Base-by-base conservation (phyloP, 1,140 invertebrate genomes). In the Radopholus similis region DNA sequence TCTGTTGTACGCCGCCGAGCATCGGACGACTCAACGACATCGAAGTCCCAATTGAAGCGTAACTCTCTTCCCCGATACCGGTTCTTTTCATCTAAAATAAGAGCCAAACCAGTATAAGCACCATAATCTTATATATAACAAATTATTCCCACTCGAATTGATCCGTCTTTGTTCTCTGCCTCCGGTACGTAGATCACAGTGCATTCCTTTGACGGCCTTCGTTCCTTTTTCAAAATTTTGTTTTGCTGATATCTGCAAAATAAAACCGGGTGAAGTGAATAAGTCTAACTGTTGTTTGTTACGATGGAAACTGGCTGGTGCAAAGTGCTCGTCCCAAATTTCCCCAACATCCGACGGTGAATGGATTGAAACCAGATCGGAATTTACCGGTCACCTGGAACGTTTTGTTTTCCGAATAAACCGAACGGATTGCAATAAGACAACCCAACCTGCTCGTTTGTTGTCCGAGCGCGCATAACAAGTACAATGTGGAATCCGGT, bases 401-500 rank as follows among this genome's bases (percentile, higher is more conserved):
- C 30, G 13, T 38, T 1, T 11, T 9, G 37, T 2, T 30, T 2
- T 23, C 5, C 15, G 18, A 67, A n/a, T 71, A 59, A 73, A 26
- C 5, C 1, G 64, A 74, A 65, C 23, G 15, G 23, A 5, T 66
- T 9, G 21, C 42, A 54, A 35, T 35, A 58, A 59, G 13, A 18
- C 38, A n/a, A n/a, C n/a, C n/a, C n/a, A n/a, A 88, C 87, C 87
- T 99, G 95, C 86, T 99, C 96, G 86, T 99, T 99, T 64, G 96
- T 99, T n/a, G 96, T 99, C 64, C 95, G 88, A n/a, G 95, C 96
- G 77, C 93, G 87, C 15, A 92, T 91, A 44, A 99, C 93, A 66
- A 99, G 87, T 72, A 97, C 89, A 85, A 97, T 90, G 84, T 99
- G 95, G 85, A 99, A 99, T 57, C 91, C 91, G 65, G 94, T 96